These are phyloP conservation scores for Danio choprae DNA, from an alignment of 2,797 vertebrate genomes.

Conservation along the genomic window DNA sequence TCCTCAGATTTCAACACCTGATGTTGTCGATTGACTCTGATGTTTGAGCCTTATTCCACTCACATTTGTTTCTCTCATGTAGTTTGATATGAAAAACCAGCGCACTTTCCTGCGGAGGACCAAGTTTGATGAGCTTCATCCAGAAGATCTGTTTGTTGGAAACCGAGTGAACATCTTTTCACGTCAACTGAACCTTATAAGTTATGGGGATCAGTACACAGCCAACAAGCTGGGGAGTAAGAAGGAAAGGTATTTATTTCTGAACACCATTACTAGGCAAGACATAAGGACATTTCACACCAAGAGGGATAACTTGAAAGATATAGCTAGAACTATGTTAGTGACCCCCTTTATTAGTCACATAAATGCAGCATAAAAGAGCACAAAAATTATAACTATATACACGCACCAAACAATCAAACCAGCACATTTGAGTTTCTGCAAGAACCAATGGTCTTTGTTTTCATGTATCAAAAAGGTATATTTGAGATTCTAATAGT, in stretches of 20 bases:
- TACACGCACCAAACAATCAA: too few relatives aligned
- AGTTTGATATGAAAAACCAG: conserved; percentile 95
- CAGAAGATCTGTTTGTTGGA: conserved; percentile 91
- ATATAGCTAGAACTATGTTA: too few relatives aligned
- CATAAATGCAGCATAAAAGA: too few relatives aligned
- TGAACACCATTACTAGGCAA: too few relatives aligned
- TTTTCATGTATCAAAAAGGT: too few relatives aligned
- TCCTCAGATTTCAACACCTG: neutral
- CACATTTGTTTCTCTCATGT: conserved; percentile 15
- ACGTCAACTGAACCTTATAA: conserved; percentile 88
- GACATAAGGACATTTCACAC: too few relatives aligned
- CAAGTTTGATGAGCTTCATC: conserved; percentile 82
- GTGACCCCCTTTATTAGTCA: too few relatives aligned
- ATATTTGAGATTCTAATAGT: too few relatives aligned
- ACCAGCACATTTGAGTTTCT: too few relatives aligned
- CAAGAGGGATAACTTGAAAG: too few relatives aligned
- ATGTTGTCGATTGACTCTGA: neutral
- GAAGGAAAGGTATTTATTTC: conserved; percentile 85
- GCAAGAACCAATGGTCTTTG: too few relatives aligned
- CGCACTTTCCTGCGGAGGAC: conserved; percentile 88
- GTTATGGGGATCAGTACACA: conserved; percentile 93
- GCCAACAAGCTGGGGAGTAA: conserved; percentile 90
- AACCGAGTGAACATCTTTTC: conserved; percentile 91
- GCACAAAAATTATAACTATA: too few relatives aligned
- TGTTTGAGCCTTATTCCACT: neutral